Conservation (phyloP, 2,888 invertebrate species). For the Ophion obscuratus region DNA sequence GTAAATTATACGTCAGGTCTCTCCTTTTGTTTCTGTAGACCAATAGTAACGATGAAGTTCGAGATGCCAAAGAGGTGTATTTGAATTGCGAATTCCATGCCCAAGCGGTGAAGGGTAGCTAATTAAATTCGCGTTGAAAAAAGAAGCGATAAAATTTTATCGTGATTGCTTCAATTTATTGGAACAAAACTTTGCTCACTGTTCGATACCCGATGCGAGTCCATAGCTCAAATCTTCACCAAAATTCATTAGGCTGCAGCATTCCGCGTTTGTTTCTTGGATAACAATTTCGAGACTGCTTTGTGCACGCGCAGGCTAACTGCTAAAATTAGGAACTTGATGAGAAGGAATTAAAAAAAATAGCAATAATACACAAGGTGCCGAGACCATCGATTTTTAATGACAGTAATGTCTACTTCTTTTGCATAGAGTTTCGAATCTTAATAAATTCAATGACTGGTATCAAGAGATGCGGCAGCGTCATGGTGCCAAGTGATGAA, state of each 20-base stretch:
- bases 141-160: constrained; percentile 3
- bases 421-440: too few species aligned
- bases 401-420: too few species aligned
- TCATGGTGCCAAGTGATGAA: too few species aligned
- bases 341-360: too few species aligned
- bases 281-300: not conserved
- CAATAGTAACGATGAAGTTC: not conserved
- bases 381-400: too few species aligned
- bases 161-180: constrained; percentile 1
- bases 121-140: constrained; percentile 10
- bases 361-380: too few species aligned
- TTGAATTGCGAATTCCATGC: constrained; percentile 30
- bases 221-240: not conserved
- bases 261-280: constrained; percentile 2
- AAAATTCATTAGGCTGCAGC: constrained; percentile 22
- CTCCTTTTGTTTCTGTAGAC: not conserved
- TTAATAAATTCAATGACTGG: too few species aligned
- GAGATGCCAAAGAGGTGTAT: constrained; percentile 21
- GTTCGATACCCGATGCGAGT: not conserved
- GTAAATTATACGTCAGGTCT: not conserved
- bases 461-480: too few species aligned
- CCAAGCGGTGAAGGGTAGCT: constrained; percentile 3
- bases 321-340: too few species aligned
- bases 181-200: constrained; percentile 15
- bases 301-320: too few species aligned